A percentile compares a stretch with the other conserved stretches of the same genome.
Conservation (phyloP, 2,797 vertebrate species). For the Ambastaia sidthimunki region DNA sequence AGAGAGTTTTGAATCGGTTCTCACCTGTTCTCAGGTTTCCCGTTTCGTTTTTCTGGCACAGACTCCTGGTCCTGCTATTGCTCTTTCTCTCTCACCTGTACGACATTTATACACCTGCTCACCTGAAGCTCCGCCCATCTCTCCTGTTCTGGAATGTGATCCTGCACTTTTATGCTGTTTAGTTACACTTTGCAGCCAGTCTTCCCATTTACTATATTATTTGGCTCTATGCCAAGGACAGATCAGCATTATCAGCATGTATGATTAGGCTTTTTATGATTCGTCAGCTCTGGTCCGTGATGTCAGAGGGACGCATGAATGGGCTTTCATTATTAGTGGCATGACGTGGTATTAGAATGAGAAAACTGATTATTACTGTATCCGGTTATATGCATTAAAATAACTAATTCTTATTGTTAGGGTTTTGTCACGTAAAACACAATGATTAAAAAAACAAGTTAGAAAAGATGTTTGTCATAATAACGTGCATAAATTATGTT, state of each 20-base stretch:
- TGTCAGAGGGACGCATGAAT: constrained; percentile 27
- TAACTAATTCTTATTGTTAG: not conserved
- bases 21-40: constrained; percentile 69
- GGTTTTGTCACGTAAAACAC: too few species aligned
- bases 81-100: constrained; percentile 63
- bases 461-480: too few species aligned
- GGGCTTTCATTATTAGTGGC: constrained; percentile 32
- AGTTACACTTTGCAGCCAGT: constrained; percentile 12
- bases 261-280: constrained; percentile 85
- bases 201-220: constrained; percentile 12
- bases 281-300: constrained; percentile 71
- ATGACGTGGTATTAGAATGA: constrained; percentile 48
- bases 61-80: constrained; percentile 60
- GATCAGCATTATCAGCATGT: constrained; percentile 74
- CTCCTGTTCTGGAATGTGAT: constrained; percentile 55
- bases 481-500: too few species aligned
- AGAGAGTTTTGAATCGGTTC: constrained; percentile 42
- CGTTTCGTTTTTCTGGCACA: constrained; percentile 44
- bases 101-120: constrained; percentile 73
- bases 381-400: too few species aligned
- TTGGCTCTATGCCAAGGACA: constrained; percentile 81
- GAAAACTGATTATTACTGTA: not conserved
- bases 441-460: too few species aligned
- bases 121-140: constrained; percentile 58
- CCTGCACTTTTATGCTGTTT: constrained; percentile 5